Base-by-base conservation (phyloP, 2,888 invertebrate species). In the Agrotis ipsilon region DNA sequence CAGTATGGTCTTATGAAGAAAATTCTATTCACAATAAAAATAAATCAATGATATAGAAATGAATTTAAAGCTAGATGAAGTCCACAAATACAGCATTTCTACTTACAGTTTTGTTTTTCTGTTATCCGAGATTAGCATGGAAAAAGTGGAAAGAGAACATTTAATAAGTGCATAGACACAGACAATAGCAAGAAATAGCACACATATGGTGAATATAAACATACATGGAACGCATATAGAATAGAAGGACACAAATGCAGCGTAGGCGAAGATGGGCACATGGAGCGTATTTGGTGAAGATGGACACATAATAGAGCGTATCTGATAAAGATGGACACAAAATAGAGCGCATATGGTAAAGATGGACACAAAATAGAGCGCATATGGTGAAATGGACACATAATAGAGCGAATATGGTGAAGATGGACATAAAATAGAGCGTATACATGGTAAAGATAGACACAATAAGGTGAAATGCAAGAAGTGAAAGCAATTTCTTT, bases 81-180 rank as follows among this genome's bases (percentile, higher is more conserved):
- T 7, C 32, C 19, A 63, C 45, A 64, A 76, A 61, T 19, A 48
- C 9, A 58, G 54, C 51, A 62, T 58, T 32, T 60, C 13, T 84
- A 84, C 84, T 84, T 73, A 84, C 84, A 64, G 85, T 83, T 67
- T 85, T 84, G 71, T 84, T 84, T 84, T 84, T 84, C 84, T 84
- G 79, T 81, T 62, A 82, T 85, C 72, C 75, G 49, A 81, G 85
- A 81, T 69, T 21, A 60, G 83, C 84, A 85, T 84, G 84, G 75
- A 83, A 83, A 79, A 85, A 85, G 76, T 70, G 72, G 73, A 83
- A 83, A 83, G 61, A 80, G 13, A 76, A 73, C 39, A 58, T 73
- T 74, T 54, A 73, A 65, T 73, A 67, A 65, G 80, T 78, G 69
- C 82, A 75, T 19, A 79, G 64, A 78, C 39, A 78, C 21, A 77